Percentiles rank a stretch among this genome's conserved stretches.
phyloP scores from a whole-genome alignment of 2,113 vertebrate genomes.

The Dipodomys stephensi region DNA sequence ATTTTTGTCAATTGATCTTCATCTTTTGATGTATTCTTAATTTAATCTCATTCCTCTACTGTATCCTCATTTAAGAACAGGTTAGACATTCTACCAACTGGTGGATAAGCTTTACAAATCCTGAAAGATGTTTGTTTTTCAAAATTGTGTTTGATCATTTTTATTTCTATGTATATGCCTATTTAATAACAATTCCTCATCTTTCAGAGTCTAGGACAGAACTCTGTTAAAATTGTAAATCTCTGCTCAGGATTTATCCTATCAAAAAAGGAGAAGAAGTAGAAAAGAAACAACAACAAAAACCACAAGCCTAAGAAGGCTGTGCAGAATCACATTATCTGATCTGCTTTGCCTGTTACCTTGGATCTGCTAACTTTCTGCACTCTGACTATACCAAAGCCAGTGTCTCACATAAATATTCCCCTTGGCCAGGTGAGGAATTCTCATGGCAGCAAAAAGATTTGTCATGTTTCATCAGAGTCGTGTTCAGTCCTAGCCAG shows the following conservation, averaged over 20 bases:
- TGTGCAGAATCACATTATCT: background rate
- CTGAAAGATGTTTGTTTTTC: background rate
- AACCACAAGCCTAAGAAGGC: background rate
- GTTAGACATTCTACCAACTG: background rate
- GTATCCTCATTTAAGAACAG: background rate
- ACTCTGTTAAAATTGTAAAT: conserved; percentile 21
- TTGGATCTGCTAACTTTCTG: background rate
- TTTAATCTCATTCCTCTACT: background rate
- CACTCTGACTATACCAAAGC: background rate
- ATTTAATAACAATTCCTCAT: background rate
- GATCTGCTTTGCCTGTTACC: background rate
- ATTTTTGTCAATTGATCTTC: background rate
- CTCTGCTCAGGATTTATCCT: background rate
- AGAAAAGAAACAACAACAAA: no score
- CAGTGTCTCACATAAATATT: background rate
- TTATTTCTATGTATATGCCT: background rate
- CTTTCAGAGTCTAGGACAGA: background rate
- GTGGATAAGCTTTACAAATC: conserved; percentile 38
- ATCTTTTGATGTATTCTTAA: background rate
- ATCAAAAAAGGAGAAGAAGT: no score
- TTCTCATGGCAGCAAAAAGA: background rate
- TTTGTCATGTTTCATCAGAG: background rate
- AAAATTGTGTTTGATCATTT: conserved; percentile 16
- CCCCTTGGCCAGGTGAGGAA: background rate
- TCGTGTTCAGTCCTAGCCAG: background rate